Percentiles rank a stretch among this genome's conserved stretches.
phyloP scores from a whole-genome alignment of 2,113 vertebrate species.

The Tympanuchus pallidicinctus region DNA sequence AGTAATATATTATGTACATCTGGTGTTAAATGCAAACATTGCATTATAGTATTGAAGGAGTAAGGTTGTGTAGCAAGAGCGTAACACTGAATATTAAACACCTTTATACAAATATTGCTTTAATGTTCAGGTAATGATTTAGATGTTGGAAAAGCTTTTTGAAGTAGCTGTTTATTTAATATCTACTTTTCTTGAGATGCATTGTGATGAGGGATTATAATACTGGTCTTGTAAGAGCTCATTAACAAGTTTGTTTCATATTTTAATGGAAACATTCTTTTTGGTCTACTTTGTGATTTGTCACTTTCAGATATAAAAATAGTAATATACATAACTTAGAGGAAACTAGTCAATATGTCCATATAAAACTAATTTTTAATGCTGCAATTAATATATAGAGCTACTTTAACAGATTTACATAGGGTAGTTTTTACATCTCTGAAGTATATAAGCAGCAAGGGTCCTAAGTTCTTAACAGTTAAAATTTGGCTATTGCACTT shows the following conservation, averaged over 20 bases:
- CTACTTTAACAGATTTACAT: background rate
- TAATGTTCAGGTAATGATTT: background rate
- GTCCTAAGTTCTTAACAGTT: background rate
- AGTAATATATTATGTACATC: background rate
- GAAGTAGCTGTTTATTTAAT: background rate
- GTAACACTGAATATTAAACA: background rate
- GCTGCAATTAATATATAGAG: background rate
- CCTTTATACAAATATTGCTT: background rate
- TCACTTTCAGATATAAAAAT: background rate
- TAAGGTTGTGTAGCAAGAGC: background rate
- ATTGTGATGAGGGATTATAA: background rate
- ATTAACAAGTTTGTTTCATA: background rate
- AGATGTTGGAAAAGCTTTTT: background rate
- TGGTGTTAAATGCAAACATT: background rate
- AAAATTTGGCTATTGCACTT: background rate
- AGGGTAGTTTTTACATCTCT: background rate
- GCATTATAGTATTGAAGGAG: background rate
- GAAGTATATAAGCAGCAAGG: background rate
- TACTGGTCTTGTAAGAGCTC: background rate
- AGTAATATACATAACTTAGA: background rate
- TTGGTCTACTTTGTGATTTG: background rate
- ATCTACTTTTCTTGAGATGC: accelerated
- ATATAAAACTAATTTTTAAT: background rate
- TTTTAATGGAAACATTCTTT: background rate
- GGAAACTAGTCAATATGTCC: background rate